Percentiles rank a stretch among this genome's conserved stretches.
phyloP scores from a whole-genome alignment of 2,797 vertebrate species.

The Enteromius afrohamiltoni region DNA sequence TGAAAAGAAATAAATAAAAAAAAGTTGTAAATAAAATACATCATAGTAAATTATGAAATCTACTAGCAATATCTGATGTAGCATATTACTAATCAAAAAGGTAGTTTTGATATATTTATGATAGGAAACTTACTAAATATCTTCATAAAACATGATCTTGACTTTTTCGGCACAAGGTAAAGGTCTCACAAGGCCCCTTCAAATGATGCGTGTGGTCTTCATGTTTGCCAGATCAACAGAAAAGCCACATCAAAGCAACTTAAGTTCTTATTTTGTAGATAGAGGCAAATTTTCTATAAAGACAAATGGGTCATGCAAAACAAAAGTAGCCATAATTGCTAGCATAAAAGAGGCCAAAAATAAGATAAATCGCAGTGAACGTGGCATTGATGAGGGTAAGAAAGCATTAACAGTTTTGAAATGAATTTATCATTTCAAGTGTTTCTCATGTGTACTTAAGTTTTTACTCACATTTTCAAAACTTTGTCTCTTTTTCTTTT shows the following conservation, averaged over 20 bases:
- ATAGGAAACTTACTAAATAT: no score
- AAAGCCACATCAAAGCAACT: conserved; percentile 10
- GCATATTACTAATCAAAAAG: no score
- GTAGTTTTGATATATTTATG: no score
- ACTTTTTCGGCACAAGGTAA: no score
- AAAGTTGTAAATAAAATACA: no score
- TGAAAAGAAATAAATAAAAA: background rate
- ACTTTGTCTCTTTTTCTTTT: no score
- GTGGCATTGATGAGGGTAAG: background rate
- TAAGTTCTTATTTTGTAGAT: background rate
- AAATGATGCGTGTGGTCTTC: conserved; percentile 16
- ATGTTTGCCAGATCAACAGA: background rate
- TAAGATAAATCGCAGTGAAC: background rate
- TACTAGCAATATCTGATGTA: no score
- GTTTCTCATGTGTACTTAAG: background rate
- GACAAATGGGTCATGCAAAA: conserved; percentile 15
- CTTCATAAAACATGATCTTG: no score
- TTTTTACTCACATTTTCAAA: no score
- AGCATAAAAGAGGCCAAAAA: background rate
- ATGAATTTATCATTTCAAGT: no score
- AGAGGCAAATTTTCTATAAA: background rate
- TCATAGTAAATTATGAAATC: no score
- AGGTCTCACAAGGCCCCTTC: background rate
- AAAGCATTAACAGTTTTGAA: background rate
- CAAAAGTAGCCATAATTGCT: conserved; percentile 19